These are phyloP conservation scores for Spodoptera litura DNA, from an alignment of 1,140 invertebrate species.

Conservation along the genomic window DNA sequence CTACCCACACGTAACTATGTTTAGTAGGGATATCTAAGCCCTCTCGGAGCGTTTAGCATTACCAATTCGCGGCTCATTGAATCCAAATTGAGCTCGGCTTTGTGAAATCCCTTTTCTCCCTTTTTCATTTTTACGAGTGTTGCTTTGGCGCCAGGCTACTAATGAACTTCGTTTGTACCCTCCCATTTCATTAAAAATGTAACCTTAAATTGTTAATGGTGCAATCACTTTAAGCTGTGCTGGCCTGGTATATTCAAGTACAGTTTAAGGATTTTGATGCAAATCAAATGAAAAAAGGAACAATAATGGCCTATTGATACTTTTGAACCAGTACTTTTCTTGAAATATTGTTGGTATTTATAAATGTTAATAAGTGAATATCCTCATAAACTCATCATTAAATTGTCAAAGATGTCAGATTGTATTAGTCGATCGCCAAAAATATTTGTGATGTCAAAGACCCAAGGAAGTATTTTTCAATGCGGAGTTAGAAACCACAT, in stretches of 20 bases:
- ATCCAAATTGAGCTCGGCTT: conserved; percentile 69
- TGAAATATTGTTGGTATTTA: too few species aligned
- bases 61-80: conserved; percentile 72
- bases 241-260: neutral
- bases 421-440: neutral
- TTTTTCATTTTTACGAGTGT: conserved; percentile 72
- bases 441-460: too few species aligned
- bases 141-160: conserved; percentile 58
- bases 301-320: neutral
- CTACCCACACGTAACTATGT: conserved; percentile 43
- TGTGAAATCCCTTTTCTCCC: conserved; percentile 65
- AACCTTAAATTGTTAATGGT: conserved; percentile 27
- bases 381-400: too few species aligned
- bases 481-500: too few species aligned
- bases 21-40: conserved; percentile 58
- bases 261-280: conserved; percentile 1
- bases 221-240: conserved; percentile 10
- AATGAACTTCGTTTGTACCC: conserved; percentile 63
- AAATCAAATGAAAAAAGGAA: neutral
- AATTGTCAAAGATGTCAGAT: neutral
- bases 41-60: conserved; percentile 66
- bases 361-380: too few species aligned
- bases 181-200: conserved; percentile 57
- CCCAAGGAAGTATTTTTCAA: too few species aligned
- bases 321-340: too few species aligned